A percentile compares a stretch with the other conserved stretches of the same genome.
phyloP scores from a whole-genome alignment of 2,797 vertebrate species.

The Oreortyx pictus region DNA sequence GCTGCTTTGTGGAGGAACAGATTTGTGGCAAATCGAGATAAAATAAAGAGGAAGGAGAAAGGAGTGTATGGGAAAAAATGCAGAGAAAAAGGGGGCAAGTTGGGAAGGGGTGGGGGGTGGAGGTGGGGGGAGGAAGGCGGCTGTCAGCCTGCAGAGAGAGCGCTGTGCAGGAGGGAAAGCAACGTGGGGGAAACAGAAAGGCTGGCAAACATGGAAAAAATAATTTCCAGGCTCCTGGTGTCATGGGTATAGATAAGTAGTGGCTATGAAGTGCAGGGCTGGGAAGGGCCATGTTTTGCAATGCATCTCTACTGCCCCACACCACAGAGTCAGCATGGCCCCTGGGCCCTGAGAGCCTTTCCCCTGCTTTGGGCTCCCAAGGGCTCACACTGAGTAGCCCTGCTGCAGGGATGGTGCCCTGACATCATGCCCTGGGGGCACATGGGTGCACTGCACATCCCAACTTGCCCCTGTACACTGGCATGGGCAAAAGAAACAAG shows the following conservation, averaged over 20 bases:
- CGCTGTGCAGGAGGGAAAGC: not conserved
- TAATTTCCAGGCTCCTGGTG: not conserved
- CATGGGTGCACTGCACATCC: not conserved
- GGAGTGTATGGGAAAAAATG: not conserved
- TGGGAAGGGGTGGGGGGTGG: not conserved
- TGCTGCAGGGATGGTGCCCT: accelerated
- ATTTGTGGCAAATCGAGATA: constrained; percentile 82
- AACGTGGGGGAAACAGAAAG: not conserved
- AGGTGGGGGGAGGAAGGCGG: not conserved
- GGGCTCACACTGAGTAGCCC: accelerated
- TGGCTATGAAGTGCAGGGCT: not conserved
- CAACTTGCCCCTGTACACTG: not conserved
- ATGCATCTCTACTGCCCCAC: accelerated
- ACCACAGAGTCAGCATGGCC: accelerated
- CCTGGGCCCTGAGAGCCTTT: not conserved
- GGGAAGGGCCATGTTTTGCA: not conserved
- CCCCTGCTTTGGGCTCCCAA: accelerated
- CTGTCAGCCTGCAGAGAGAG: not conserved
- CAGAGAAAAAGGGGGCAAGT: not conserved
- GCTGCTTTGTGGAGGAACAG: constrained; percentile 78
- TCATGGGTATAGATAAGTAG: not conserved
- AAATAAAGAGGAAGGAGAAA: constrained; percentile 78
- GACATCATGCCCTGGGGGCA: not conserved
- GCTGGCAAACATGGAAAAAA: not conserved
- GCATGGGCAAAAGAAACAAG: too few relatives aligned